phyloP scores from a whole-genome alignment of 2,797 vertebrate genomes.

The Denticeps clupeoides region DNA sequence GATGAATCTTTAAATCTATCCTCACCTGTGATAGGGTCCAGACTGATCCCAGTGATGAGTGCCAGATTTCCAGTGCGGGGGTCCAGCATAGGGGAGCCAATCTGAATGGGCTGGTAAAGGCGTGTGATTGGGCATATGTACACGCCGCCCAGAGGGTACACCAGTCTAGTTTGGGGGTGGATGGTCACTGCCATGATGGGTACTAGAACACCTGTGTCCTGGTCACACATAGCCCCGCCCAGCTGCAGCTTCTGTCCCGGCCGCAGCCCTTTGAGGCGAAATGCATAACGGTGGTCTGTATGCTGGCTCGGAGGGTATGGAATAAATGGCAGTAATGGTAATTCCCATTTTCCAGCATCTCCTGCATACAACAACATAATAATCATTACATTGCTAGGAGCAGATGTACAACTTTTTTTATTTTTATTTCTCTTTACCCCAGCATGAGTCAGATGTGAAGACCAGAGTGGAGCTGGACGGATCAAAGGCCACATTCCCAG shows the following conservation, averaged over 20 bases:
- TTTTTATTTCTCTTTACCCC: constrained; percentile 40
- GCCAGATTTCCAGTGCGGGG: constrained; percentile 56
- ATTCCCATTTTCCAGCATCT: constrained; percentile 49
- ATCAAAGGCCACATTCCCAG: constrained; percentile 72
- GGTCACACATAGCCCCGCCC: constrained; percentile 71
- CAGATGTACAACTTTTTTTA: too few species aligned
- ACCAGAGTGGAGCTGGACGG: constrained; percentile 56
- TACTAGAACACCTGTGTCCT: constrained; percentile 66
- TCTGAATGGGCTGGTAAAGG: constrained; percentile 65
- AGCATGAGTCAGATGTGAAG: constrained; percentile 50
- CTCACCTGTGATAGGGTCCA: constrained; percentile 70
- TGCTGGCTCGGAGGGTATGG: constrained; percentile 59
- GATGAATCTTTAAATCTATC: not conserved
- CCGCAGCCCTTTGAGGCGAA: constrained; percentile 51
- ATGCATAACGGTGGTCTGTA: constrained; percentile 48
- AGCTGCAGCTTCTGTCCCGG: constrained; percentile 54
- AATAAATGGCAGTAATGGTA: constrained; percentile 68
- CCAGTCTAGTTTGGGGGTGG: constrained; percentile 66
- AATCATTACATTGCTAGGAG: too few species aligned
- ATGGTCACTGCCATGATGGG: constrained; percentile 76
- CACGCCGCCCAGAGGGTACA: constrained; percentile 67
- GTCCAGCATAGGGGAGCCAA: constrained; percentile 68
- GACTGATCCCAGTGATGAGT: constrained; percentile 62
- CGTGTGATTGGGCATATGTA: constrained; percentile 71
- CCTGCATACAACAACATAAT: too few species aligned